Evolutionary conservation across 2,888 invertebrate genomes (phyloP).

Genomic region (Dynastes grantii): DNA sequence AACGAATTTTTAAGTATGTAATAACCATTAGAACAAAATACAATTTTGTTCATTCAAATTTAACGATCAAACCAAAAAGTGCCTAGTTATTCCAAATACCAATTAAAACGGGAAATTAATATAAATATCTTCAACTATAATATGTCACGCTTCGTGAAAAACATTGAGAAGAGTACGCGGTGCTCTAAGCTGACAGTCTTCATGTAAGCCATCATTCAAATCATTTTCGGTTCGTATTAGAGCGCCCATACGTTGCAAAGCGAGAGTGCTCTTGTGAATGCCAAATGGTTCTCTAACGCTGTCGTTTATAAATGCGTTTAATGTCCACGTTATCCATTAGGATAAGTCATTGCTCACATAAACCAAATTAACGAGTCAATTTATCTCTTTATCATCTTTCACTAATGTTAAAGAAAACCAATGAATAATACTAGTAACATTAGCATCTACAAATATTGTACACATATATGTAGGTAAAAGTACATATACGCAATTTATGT

Average conservation of each 20-base stretch:
- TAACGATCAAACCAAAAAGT: too few species aligned
- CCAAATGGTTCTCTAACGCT: constrained; percentile 37
- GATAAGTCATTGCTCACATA: constrained; percentile 39
- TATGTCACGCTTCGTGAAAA: too few species aligned
- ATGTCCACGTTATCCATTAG: constrained; percentile 34
- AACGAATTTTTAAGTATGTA: too few species aligned
- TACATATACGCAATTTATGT: too few species aligned
- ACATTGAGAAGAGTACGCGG: not conserved
- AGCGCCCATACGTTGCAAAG: constrained; percentile 31
- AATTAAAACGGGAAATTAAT: not conserved
- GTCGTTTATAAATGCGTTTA: constrained; percentile 30
- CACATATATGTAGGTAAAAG: too few species aligned
- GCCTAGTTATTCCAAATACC: not conserved
- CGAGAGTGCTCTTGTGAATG: constrained; percentile 13
- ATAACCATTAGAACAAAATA: too few species aligned
- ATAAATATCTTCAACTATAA: too few species aligned
- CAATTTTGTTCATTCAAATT: too few species aligned
- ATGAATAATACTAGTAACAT: too few species aligned
- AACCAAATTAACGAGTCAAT: constrained; percentile 43
- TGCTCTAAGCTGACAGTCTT: constrained; percentile 14
- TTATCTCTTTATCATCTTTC: constrained; percentile 8
- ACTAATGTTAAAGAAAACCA: too few species aligned
- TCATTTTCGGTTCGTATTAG: constrained; percentile 46
- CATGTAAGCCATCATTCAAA: constrained; percentile 36
- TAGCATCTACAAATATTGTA: too few species aligned